phyloP scores from a whole-genome alignment of 1,140 invertebrate genomes.

The Drosophila asahinai region DNA sequence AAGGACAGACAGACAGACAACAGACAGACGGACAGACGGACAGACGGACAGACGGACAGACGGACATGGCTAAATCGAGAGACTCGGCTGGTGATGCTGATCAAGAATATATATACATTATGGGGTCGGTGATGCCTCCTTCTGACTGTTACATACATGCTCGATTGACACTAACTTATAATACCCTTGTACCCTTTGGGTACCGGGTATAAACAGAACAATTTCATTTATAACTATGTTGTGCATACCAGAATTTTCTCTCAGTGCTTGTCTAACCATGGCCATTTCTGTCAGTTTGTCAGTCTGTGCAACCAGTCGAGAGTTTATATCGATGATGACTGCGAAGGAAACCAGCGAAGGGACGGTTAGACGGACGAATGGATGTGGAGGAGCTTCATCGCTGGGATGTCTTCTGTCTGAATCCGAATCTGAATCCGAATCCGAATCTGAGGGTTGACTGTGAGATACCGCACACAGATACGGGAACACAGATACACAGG shows the following conservation, averaged over 20 bases:
- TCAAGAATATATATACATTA: too few relatives aligned
- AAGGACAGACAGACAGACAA: too few relatives aligned
- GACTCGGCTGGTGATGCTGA: too few relatives aligned
- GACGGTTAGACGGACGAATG: neutral
- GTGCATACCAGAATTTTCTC: neutral
- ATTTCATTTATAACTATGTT: too few relatives aligned
- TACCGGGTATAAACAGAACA: too few relatives aligned
- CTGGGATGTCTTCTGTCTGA: conserved; percentile 19
- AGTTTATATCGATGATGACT: conserved; percentile 81
- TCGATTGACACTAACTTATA: too few relatives aligned
- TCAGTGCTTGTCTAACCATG: conserved; percentile 24
- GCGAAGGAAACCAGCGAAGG: conserved; percentile 57
- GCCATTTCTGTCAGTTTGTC: conserved; percentile 47
- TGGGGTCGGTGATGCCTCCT: too few relatives aligned
- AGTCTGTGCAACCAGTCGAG: conserved; percentile 58
- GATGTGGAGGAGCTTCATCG: conserved; percentile 13
- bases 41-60: too few relatives aligned
- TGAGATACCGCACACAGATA: conserved; percentile 23
- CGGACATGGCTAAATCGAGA: too few relatives aligned
- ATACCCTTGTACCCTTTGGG: too few relatives aligned
- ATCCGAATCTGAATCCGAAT: conserved; percentile 21
- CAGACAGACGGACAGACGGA: too few relatives aligned
- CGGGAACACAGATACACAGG: conserved; percentile 17
- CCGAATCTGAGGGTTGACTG: conserved; percentile 53
- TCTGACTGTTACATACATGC: too few relatives aligned